Evolutionary conservation across 1,140 invertebrate genomes (phyloP), one percentile per base, ranked within the genome.

Genomic region (Dinoponera quadriceps): DNA sequence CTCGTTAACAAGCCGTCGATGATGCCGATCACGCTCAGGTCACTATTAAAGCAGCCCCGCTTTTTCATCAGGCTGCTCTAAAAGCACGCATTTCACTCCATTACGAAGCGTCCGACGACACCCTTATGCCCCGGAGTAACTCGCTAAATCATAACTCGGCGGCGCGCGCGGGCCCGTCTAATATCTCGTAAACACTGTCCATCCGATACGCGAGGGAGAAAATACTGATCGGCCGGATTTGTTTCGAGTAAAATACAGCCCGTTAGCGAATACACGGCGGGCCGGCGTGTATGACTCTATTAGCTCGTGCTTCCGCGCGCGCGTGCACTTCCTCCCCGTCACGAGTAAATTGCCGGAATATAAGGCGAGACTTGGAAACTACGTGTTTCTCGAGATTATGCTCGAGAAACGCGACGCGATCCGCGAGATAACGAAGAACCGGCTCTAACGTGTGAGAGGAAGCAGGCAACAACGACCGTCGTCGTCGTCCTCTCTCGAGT

Each of bases 51-150:
- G 65, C 74, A 66, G 62, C 2, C 29, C 74, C 66, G 75, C 87
- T 88, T 88, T 88, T 78, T 88, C 83, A 88, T 88, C 69, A 78
- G 48, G 49, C 9, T 16, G 27, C 82, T 65, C 85, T 90, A 89
- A 92, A 90, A 88, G 68, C 90, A 89, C 69, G 85, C 91, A 92
- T 92, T 91, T 90, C 33, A 80, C 81, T 72, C 87, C 75, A 88
- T 91, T 91, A 91, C 74, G 68, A 68, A 68, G 49, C 48, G 49
- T 62, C 81, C 55, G 83, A 72, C 59, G 83, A 72, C 73, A 86
- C 84, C 68, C 85, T 62, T 62, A 78, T 78, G 63, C 74, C 81
- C 84, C 68, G 73, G 20, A 86, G 72, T 81, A 59, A 13, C 75
- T 82, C 57, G 71, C 71, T 83, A 74, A 75, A 80, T 78, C 78